Conservation (phyloP, 2,797 vertebrate species). For the Luscinia luscinia region DNA sequence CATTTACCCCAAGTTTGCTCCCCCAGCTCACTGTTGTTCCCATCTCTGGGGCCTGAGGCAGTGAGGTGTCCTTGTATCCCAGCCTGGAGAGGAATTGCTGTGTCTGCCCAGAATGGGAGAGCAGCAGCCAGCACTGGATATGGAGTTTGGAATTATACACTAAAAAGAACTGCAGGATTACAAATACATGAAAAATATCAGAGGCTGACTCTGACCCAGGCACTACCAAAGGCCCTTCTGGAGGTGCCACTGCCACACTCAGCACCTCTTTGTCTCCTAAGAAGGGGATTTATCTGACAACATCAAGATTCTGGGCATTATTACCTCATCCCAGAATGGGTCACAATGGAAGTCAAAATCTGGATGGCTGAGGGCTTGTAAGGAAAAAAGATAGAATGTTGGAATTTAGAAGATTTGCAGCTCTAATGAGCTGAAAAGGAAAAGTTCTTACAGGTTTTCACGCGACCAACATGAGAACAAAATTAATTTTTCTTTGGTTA, state of each 20-base stretch:
- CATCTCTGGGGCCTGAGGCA: background rate
- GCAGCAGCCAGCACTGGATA: background rate
- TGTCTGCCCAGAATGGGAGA: background rate
- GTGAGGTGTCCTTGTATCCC: background rate
- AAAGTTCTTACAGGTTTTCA: background rate
- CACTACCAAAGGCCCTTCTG: background rate
- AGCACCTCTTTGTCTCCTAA: background rate
- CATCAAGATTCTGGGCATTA: fast-evolving
- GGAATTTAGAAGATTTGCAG: background rate
- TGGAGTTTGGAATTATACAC: background rate
- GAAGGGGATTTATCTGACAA: background rate
- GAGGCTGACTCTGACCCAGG: background rate
- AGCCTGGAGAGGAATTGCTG: background rate
- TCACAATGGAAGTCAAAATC: background rate
- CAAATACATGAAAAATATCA: fast-evolving
- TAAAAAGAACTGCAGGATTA: background rate
- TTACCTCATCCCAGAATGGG: fast-evolving
- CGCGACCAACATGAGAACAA: background rate
- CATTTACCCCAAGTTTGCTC: background rate
- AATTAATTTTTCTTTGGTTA: background rate
- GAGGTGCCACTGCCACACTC: background rate
- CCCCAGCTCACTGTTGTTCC: background rate
- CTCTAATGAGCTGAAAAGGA: background rate
- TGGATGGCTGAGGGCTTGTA: background rate
- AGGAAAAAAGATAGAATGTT: background rate